phyloP scores from a whole-genome alignment of 2,797 vertebrate genomes.

The Lates japonicus region DNA sequence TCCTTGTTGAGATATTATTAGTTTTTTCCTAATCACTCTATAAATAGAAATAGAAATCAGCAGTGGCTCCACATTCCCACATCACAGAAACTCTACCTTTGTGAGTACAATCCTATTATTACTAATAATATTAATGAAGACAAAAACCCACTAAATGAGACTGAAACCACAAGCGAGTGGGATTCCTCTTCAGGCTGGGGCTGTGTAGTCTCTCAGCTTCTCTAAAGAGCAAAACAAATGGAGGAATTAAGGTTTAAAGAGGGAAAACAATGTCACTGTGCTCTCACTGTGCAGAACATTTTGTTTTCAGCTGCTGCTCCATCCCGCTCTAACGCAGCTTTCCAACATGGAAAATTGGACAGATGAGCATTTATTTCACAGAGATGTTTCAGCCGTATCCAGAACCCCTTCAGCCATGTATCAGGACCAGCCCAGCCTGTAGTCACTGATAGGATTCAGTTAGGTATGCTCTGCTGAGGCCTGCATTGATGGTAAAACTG shows the following conservation, averaged over 20 bases:
- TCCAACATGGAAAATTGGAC: neutral
- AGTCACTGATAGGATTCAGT: conserved; percentile 14
- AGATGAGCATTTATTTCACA: neutral
- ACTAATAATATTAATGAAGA: neutral
- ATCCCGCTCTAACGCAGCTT: neutral
- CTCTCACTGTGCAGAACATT: neutral
- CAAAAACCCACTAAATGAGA: neutral
- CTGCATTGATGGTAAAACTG: neutral
- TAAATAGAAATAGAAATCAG: too few species aligned
- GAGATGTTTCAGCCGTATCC: neutral
- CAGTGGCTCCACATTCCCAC: too few species aligned
- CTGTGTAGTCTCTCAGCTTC: neutral
- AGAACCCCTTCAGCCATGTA: neutral
- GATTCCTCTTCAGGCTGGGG: neutral
- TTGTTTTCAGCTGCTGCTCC: neutral
- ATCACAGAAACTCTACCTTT: too few species aligned
- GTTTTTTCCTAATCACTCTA: too few species aligned
- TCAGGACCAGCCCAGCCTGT: neutral
- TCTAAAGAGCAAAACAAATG: neutral
- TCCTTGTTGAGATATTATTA: too few species aligned
- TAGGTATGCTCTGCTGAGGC: neutral
- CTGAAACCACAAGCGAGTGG: neutral
- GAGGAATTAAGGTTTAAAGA: neutral
- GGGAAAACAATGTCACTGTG: neutral
- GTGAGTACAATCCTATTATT: neutral